These are phyloP conservation scores for Drosophila mettleri DNA, from an alignment of 2,888 invertebrate species.

Conservation along the genomic window DNA sequence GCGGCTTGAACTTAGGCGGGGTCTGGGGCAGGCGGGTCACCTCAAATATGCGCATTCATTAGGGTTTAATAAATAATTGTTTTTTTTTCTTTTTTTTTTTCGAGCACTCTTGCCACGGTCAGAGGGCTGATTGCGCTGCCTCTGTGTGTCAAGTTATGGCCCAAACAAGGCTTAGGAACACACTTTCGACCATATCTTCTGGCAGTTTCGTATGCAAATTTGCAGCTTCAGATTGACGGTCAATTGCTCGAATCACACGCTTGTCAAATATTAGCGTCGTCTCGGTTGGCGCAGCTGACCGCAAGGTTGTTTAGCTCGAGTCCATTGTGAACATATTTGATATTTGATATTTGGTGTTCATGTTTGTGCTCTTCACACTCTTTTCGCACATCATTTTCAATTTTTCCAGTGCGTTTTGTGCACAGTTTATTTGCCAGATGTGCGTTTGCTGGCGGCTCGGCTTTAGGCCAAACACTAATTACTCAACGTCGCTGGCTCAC, in stretches of 20 bases:
- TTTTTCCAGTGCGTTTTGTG: constrained; percentile 83
- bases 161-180: constrained; percentile 21
- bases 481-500: constrained; percentile 8
- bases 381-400: constrained; percentile 43
- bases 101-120: constrained; percentile 44
- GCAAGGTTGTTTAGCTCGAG: constrained; percentile 57
- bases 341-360: constrained; percentile 25
- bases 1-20: constrained; percentile 27
- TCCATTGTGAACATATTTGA: constrained; percentile 22
- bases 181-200: too few relatives aligned
- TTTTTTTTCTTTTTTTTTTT: constrained; percentile 39
- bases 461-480: constrained; percentile 27
- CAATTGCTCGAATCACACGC: constrained; percentile 10
- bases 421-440: constrained; percentile 41
- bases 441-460: constrained; percentile 28
- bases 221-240: constrained; percentile 13
- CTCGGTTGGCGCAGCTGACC: constrained; percentile 35
- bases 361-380: constrained; percentile 35
- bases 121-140: constrained; percentile 35
- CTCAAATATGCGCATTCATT: constrained; percentile 78
- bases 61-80: constrained; percentile 76
- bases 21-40: constrained; percentile 10
- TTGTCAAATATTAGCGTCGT: constrained; percentile 57
- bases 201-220: constrained; percentile 18
- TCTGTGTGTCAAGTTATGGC: constrained; percentile 55